Percentiles rank a stretch among this genome's conserved stretches.
Evolutionary conservation across 2,113 vertebrate genomes (phyloP).

Genomic region (Dromaius novaehollandiae): DNA sequence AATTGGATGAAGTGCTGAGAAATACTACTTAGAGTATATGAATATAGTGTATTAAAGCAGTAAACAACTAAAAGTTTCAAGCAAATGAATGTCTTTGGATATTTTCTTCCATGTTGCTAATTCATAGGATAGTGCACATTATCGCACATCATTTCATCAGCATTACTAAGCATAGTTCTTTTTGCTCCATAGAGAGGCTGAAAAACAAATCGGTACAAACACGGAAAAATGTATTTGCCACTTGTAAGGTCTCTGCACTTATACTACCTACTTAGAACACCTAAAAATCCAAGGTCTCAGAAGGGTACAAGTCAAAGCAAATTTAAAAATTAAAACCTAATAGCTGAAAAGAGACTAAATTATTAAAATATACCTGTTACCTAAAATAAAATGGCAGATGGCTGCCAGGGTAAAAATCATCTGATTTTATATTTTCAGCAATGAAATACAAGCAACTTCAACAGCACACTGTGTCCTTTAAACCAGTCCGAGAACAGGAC

Average conservation of each 20-base stretch:
- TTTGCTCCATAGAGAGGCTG: neutral
- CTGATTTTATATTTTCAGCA: neutral
- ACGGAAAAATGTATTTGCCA: neutral
- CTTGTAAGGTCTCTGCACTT: neutral
- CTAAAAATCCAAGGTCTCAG: neutral
- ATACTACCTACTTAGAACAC: neutral
- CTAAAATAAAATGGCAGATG: neutral
- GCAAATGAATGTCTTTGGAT: neutral
- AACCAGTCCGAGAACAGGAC: neutral
- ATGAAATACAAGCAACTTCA: neutral
- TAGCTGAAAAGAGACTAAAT: neutral
- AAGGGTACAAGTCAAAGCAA: neutral
- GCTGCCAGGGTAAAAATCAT: neutral
- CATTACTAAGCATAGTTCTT: neutral
- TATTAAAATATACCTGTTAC: neutral
- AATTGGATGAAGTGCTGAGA: neutral
- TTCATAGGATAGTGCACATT: neutral
- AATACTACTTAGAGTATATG: fast-evolving
- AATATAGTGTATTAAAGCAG: neutral
- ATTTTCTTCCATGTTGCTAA: neutral
- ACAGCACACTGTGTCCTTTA: neutral
- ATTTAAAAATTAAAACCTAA: neutral
- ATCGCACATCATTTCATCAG: neutral
- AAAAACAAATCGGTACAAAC: neutral
- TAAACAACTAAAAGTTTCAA: neutral